Base-by-base conservation (phyloP, 2,113 vertebrate genomes). In the Sporophila hypoxantha region DNA sequence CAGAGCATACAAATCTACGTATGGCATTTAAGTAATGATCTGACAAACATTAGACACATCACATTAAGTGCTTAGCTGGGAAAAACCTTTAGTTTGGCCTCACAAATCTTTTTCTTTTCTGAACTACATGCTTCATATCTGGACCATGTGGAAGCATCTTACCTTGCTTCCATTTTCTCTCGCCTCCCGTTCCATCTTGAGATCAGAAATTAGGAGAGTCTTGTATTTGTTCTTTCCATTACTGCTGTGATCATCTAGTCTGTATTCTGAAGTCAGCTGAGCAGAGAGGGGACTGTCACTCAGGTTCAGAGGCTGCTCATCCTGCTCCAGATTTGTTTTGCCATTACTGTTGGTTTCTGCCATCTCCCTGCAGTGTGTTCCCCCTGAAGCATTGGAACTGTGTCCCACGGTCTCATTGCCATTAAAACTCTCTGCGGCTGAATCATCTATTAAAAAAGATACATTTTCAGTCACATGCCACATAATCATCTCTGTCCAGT, bases 111-210 rank as follows among this genome's bases (percentile, higher is more conserved):
- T 84, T 75, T n/a, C 47, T 90, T 93, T 90, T 82, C 91, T 91
- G 88, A 88, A 34, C 69, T 92, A 69, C 41, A 37, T 66, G 91
- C 73, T 95, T 93, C 46, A 82, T 82, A 74, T 85, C 47, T 84
- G 60, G 57, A 87, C 89, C 92, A 69, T 11, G 42, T 92, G 76
- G 94, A 79, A 77, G 76, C 76, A 87, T 50, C 96, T 97, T 97
- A 98, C 98, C 97, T 98, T 98, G 96, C 96, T 98, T 97, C 97
- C 97, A 94, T 98, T 98, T 96, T 98, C 98, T 96, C 96, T 97
- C 8, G 96, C 86, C 85, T 98, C 97, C 88, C 92, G 94, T 87
- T 98, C 97, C 96, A 98, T 97, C 95, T 98, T 98, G 95, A 98
- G 96, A 93, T 98, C 97, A 81, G 96, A 97, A 87, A 97, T 96